A percentile compares a stretch with the other conserved stretches of the same genome.
Evolutionary conservation across 2,113 vertebrate species (phyloP).

Genomic region (Elaphurus davidianus): DNA sequence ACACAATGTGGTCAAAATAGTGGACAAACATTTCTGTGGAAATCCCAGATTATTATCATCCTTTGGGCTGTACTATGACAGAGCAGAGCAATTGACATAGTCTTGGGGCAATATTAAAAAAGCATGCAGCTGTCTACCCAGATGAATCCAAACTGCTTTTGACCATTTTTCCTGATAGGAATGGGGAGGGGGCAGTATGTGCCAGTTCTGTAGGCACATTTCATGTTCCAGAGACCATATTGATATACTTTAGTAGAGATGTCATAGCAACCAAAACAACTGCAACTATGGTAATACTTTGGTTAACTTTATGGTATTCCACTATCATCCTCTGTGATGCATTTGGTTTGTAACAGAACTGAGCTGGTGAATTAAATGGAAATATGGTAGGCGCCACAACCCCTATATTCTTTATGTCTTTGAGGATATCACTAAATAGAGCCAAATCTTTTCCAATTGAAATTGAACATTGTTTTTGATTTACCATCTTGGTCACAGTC

Average conservation of each 20-base stretch:
- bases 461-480: neutral
- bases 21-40: neutral
- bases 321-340: neutral
- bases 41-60: neutral
- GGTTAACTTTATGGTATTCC: neutral
- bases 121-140: neutral
- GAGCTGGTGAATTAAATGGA: neutral
- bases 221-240: neutral
- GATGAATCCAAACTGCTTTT: neutral
- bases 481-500: neutral
- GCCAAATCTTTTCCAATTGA: neutral
- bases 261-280: neutral
- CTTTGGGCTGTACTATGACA: neutral
- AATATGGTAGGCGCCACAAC: neutral
- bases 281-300: neutral
- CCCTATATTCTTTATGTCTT: neutral
- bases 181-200: accelerated
- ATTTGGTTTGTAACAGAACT: neutral
- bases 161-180: neutral
- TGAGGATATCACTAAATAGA: neutral
- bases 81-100: neutral
- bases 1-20: neutral
- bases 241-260: neutral
- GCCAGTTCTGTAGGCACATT: neutral
- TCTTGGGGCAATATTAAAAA: neutral